Evolutionary conservation across 1,140 invertebrate species (phyloP), one percentile per base, ranked within the genome.

Genomic region (Drosophila nigromelanica): DNA sequence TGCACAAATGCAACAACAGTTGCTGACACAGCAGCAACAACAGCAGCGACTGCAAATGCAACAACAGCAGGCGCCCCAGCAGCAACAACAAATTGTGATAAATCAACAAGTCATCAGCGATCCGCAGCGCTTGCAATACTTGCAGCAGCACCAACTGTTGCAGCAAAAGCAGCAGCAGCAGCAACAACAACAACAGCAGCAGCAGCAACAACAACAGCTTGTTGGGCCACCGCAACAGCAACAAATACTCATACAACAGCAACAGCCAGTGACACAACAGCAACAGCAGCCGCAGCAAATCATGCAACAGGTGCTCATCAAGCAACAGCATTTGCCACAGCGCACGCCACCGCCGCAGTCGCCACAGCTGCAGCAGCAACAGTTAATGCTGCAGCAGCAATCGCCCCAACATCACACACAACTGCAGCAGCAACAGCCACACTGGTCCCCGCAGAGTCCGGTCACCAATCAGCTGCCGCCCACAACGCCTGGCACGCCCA

Each of bases 71-170:
- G 15, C 56, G 5, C 80, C 64, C 3, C 83, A 70, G 11, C 81
- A 78, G 45, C 79, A 82, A 11, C 81, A 91, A 37, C 91, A 86
- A 60, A 92, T 92, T 60, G 89, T 92, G 54, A 87, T 91, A 15
- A 91, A 91, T 68, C 90, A 91, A 55, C 90, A 91, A 67, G 76
- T 91, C 12, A 72, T 91, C 1, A 86, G 79, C 24, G 83, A 91
- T 63, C 82, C 87, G 1, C 90, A 91, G 51, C 76, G 90, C 1
- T 54, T 91, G 43, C 90, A 91, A 69, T 91, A 90, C 37, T 64
- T 91, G 50, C 90, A 91, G 35, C 90, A 91, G 45, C 90, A 91
- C 50, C 39, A 86, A 27, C 15, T 80, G 50, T 81, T 83, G 50
- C 82, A 81, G 27, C 78, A 91, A 21, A 76, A 80, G 35, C 77